Conservation (phyloP, 2,888 invertebrate species). For the Antheraea assamensis region DNA sequence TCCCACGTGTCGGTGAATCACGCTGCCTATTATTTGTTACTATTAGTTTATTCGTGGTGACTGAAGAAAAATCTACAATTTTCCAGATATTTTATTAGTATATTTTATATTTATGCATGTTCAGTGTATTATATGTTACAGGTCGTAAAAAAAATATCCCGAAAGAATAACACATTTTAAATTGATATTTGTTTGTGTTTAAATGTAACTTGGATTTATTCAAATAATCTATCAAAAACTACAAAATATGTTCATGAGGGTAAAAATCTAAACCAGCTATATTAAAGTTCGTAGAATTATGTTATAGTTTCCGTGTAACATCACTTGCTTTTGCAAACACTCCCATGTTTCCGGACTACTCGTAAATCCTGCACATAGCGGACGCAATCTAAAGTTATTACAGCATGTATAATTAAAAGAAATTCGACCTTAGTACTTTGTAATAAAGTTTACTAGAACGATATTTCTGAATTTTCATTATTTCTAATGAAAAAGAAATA, state of each 20-base stretch:
- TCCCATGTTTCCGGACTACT: not conserved
- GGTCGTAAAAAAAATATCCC: no score
- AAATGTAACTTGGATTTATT: not conserved
- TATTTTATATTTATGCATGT: no score
- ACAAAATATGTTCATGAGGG: no score
- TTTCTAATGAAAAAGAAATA: no score
- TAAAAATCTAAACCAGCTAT: not conserved
- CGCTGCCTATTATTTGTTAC: no score
- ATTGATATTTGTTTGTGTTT: no score
- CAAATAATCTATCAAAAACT: not conserved
- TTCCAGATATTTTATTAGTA: no score
- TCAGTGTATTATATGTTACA: no score
- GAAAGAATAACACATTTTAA: no score
- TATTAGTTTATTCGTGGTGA: no score
- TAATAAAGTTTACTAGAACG: not conserved
- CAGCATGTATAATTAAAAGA: not conserved
- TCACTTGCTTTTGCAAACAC: conserved; percentile 1
- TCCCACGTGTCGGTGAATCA: no score
- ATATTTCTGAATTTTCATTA: not conserved
- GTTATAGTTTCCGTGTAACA: not conserved
- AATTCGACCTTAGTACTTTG: not conserved
- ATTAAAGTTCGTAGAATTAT: not conserved
- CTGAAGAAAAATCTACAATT: no score
- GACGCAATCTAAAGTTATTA: not conserved
- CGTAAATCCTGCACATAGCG: not conserved